Conservation (phyloP, 2,113 vertebrate genomes). For the Onychostoma macrolepis region DNA sequence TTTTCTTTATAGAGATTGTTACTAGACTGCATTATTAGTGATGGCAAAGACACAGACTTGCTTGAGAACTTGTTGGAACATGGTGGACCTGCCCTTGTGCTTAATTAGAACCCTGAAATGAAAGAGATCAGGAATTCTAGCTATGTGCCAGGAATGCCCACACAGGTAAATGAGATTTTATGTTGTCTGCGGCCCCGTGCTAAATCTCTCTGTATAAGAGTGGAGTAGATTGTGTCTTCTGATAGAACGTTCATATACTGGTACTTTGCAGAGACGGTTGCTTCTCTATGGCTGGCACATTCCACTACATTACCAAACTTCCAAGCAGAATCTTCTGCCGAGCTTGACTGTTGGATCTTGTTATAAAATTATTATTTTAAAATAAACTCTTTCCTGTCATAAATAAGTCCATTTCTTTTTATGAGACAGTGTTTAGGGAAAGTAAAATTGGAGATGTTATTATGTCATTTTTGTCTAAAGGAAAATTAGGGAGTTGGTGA, state of each 20-base stretch:
- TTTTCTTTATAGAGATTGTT: slow-evolving; percentile 11
- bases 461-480: slow-evolving; percentile 9
- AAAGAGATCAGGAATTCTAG: slow-evolving; percentile 66
- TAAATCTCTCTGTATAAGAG: slow-evolving; percentile 34
- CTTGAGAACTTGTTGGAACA: slow-evolving; percentile 64
- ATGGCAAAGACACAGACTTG: slow-evolving; percentile 27
- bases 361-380: background rate
- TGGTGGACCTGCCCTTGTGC: slow-evolving; percentile 63
- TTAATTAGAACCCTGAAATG: slow-evolving; percentile 61
- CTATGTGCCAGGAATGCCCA: slow-evolving; percentile 70
- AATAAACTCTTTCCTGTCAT: background rate
- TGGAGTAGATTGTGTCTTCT: slow-evolving; percentile 43
- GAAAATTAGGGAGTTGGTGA: slow-evolving; percentile 5
- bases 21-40: slow-evolving; percentile 42
- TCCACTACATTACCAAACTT: background rate
- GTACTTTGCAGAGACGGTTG: slow-evolving; percentile 5
- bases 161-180: slow-evolving; percentile 70
- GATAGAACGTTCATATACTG: slow-evolving; percentile 49
- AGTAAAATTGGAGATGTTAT: background rate
- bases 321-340: background rate
- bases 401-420: background rate
- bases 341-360: background rate
- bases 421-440: background rate
- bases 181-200: slow-evolving; percentile 56
- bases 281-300: background rate